phyloP scores from a whole-genome alignment of 1,140 invertebrate genomes.

The Atopsyche davidsoni region DNA sequence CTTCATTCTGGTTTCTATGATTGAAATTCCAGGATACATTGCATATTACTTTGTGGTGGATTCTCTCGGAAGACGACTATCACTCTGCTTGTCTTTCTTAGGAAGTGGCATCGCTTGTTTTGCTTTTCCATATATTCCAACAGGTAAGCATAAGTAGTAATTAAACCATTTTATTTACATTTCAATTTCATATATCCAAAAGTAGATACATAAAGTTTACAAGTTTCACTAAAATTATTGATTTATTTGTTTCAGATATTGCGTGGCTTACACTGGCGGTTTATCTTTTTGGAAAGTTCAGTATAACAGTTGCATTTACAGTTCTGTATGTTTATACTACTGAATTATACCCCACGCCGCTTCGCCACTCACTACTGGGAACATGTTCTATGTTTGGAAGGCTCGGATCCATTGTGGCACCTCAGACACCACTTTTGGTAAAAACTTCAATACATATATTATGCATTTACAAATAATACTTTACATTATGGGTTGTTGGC shows the following conservation, averaged over 20 bases:
- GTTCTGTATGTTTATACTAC: conserved; percentile 65
- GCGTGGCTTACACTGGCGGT: conserved; percentile 46
- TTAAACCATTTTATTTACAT: neutral
- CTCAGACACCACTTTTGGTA: conserved; percentile 57
- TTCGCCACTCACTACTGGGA: conserved; percentile 57
- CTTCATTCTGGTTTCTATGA: conserved; percentile 62
- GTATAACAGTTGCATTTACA: conserved; percentile 57
- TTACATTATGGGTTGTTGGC: no score
- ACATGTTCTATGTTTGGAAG: conserved; percentile 65
- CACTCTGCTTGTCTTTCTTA: conserved; percentile 53
- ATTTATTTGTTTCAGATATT: conserved; percentile 32
- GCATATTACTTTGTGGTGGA: conserved; percentile 59
- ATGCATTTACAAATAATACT: no score
- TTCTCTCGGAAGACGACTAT: conserved; percentile 55
- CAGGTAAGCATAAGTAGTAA: conserved; percentile 35
- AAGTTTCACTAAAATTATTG: neutral
- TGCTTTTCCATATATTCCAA: conserved; percentile 35
- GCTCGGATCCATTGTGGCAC: conserved; percentile 63
- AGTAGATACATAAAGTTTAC: neutral
- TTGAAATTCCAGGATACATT: conserved; percentile 68
- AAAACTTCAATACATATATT: conserved; percentile 22
- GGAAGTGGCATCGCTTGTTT: conserved; percentile 51
- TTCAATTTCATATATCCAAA: neutral
- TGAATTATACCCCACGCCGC: conserved; percentile 67
- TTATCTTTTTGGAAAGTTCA: conserved; percentile 62